These are phyloP conservation scores for Archips xylosteana DNA, from an alignment of 2,888 invertebrate genomes.

Conservation along the genomic window DNA sequence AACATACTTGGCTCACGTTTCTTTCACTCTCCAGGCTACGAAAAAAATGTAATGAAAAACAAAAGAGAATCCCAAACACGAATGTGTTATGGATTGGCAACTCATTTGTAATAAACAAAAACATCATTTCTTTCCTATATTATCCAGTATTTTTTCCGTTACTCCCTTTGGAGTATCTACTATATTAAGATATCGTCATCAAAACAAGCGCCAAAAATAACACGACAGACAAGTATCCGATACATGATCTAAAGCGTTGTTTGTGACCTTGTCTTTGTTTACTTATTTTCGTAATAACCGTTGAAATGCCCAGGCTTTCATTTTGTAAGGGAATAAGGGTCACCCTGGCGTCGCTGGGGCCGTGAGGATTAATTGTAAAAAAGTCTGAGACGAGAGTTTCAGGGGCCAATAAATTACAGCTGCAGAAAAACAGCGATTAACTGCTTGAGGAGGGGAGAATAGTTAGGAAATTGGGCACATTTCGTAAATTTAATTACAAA, in stretches of 20 bases:
- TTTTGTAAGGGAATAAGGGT: constrained; percentile 1
- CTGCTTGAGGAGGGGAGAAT: background rate
- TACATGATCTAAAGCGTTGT: constrained; percentile 36
- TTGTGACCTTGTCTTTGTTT: constrained; percentile 38
- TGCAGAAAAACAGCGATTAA: constrained; percentile 18
- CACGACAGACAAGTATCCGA: constrained; percentile 17
- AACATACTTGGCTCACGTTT: too few species aligned
- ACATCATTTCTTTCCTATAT: background rate
- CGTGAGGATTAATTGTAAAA: constrained; percentile 21
- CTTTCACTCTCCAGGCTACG: too few species aligned
- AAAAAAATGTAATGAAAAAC: too few species aligned
- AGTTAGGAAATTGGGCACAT: background rate
- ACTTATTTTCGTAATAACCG: constrained; percentile 20
- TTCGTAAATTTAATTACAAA: background rate
- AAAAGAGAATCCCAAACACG: too few species aligned
- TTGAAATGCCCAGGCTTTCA: background rate
- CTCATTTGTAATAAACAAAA: background rate
- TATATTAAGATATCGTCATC: constrained; percentile 27
- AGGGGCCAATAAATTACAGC: constrained; percentile 6
- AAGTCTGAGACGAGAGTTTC: constrained; percentile 13
- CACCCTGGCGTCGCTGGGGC: constrained; percentile 15
- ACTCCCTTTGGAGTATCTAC: background rate
- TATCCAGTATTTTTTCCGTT: background rate
- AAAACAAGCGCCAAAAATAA: constrained; percentile 22
- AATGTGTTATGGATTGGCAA: too few species aligned